phyloP scores from a whole-genome alignment of 35 echinoderm and acorn worm species.

The Anneissia japonica region DNA sequence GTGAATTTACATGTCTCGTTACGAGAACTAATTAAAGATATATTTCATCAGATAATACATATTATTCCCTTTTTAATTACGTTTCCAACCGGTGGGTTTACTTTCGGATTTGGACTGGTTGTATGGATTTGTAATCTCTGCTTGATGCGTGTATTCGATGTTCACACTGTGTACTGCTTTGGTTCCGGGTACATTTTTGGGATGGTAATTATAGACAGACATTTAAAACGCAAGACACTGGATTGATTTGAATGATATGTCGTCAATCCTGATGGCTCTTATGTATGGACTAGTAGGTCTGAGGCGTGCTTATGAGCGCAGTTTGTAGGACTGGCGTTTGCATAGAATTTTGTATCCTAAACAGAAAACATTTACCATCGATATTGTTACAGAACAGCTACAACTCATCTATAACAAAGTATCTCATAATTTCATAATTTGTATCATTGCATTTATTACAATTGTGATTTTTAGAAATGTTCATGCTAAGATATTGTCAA shows the following conservation, averaged over 20 bases:
- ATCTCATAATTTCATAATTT: not conserved
- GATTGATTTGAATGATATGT: not conserved
- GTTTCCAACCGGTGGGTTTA: not conserved
- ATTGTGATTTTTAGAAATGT: not conserved
- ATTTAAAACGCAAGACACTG: not conserved
- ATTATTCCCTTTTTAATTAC: not conserved
- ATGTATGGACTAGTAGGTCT: not conserved
- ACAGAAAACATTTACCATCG: not conserved
- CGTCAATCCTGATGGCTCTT: not conserved
- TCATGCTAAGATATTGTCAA: not conserved
- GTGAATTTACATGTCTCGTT: too few relatives aligned
- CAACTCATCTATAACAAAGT: not conserved
- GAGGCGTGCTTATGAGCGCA: not conserved
- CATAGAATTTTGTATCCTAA: not conserved
- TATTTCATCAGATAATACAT: not conserved
- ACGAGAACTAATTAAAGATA: not conserved
- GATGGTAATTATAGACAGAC: not conserved
- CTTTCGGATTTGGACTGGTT: not conserved
- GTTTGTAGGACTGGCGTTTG: not conserved
- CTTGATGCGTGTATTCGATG: not conserved
- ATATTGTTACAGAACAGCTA: not conserved
- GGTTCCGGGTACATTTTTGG: not conserved
- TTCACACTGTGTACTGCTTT: not conserved
- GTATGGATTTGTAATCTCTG: not conserved
- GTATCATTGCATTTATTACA: not conserved